phyloP scores from a whole-genome alignment of 64 coral and sea anemone species.

The Trachythela sp. region DNA sequence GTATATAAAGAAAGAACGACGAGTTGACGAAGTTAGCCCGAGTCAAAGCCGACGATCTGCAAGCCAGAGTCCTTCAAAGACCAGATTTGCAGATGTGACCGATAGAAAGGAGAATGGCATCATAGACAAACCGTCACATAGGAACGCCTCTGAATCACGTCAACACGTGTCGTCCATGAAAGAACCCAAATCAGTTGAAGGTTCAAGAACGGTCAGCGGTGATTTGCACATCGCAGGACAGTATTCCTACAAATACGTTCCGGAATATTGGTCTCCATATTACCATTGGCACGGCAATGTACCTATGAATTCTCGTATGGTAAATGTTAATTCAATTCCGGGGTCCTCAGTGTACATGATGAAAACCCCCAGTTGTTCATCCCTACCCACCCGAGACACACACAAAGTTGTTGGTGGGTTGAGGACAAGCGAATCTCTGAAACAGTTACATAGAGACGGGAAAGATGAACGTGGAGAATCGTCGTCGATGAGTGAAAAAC shows the following conservation, averaged over 20 bases:
- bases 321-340: background rate
- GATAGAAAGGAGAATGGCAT: background rate
- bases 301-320: background rate
- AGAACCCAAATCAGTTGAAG: background rate
- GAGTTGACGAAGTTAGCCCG: background rate
- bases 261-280: background rate
- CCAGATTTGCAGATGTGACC: background rate
- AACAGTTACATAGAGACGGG: background rate
- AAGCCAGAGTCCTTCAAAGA: background rate
- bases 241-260: background rate
- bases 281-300: background rate
- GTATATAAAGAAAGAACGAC: background rate
- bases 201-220: background rate
- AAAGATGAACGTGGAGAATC: background rate
- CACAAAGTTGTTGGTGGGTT: background rate
- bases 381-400: background rate
- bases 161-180: background rate
- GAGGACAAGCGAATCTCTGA: background rate
- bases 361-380: conserved; percentile 22
- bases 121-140: background rate
- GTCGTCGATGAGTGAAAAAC: background rate
- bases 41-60: background rate
- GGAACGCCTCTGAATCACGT: background rate
- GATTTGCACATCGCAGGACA: background rate
- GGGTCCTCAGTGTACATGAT: background rate